Base-by-base conservation (phyloP, 2,113 vertebrate genomes). In the Brachyhypopomus occidentalis region DNA sequence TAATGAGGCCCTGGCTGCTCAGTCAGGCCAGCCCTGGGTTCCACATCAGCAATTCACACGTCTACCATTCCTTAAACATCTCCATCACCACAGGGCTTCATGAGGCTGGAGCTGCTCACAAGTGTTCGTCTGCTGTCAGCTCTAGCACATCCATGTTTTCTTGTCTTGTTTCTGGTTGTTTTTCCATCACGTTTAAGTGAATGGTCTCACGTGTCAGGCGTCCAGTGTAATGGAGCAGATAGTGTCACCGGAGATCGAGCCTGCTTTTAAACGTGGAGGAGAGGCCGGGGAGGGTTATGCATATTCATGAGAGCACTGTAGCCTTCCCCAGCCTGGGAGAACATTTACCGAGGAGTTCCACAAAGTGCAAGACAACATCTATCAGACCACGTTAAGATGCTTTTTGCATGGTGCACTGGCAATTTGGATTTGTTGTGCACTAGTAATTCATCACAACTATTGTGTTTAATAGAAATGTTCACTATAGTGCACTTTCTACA, bases 261-360 rank as follows among this genome's bases (percentile, higher is more conserved):
- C 45, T 16, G 2, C 30, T 58, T 58, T 38, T 58, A 78, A 58
- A 58, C 16, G n/a, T 7, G 9, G 8, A 41, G 34, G 64, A 41
- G 14, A 23, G 48, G 59, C 14, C 7, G n/a, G 14, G 3, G 41
- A 64, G 59, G 11, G 41, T 38, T 59, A 63, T 80, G 52, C 64
- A 80, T 80, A 80, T 74, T 80, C 74, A 80, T 80, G 56, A 64
- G 56, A 41, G 0, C n/a, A 8, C 59, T 64, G 56, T 60, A 66
- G 71, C 19, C 11, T 45, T 74, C 30, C 71, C 74, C 38, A 56
- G 71, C 58, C 63, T 62, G 5, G 36, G 67, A 23, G 23, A 12
- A 72, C 41, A 72, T 27, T n/a, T n/a, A 60, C 36, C 30, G 38
- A 79, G 56, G 58, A 62, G 59, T 23, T 79, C 52, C 56, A 52